Percentiles rank a stretch among this genome's conserved stretches.
These are phyloP conservation scores for Andrena chrysosceles DNA, from an alignment of 2,888 invertebrate species.

Conservation along the genomic window DNA sequence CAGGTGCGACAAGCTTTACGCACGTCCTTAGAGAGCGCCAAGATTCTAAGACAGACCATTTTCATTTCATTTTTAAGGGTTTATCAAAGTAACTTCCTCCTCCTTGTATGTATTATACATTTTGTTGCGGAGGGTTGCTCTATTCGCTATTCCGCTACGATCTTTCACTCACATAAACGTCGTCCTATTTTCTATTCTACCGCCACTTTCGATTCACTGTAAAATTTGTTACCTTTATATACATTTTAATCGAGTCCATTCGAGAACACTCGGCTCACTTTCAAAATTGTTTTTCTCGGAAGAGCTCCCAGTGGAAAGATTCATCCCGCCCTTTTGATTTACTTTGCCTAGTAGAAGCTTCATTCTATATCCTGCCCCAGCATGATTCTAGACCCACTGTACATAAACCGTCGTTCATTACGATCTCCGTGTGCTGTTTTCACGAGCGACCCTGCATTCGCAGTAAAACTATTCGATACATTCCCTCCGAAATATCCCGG, in stretches of 20 bases:
- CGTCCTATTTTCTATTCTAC: neutral
- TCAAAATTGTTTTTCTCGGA: constrained; percentile 14
- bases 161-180: neutral
- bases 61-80: neutral
- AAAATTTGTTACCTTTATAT: constrained; percentile 10
- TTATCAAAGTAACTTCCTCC: neutral
- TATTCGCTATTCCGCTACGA: neutral
- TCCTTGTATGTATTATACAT: neutral
- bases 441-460: constrained; percentile 10
- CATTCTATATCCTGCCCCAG: neutral
- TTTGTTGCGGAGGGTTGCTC: neutral
- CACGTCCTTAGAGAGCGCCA: neutral
- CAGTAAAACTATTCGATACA: constrained; percentile 26
- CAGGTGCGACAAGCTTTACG: neutral
- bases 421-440: constrained; percentile 10
- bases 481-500: constrained; percentile 20
- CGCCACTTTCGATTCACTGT: neutral
- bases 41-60: neutral
- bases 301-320: neutral
- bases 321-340: neutral
- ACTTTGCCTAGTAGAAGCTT: neutral
- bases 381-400: neutral
- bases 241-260: constrained; percentile 14
- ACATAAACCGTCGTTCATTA: constrained; percentile 16
- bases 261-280: neutral